Percentiles rank a stretch among this genome's conserved stretches.
phyloP scores from a whole-genome alignment of 1,140 invertebrate species.

The Schmidtea mediterranea region DNA sequence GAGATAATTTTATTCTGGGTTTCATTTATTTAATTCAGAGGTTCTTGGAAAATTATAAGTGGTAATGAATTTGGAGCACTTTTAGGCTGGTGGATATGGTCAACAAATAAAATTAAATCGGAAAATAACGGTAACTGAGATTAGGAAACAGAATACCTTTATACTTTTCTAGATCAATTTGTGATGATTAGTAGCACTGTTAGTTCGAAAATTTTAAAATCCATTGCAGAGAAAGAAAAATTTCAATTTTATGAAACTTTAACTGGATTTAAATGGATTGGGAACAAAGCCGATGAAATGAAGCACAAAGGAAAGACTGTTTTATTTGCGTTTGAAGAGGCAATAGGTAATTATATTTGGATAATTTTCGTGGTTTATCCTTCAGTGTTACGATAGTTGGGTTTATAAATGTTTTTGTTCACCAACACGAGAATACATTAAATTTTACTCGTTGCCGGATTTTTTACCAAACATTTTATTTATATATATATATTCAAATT shows the following conservation, averaged over 20 bases:
- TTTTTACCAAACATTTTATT: no score
- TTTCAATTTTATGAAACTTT: constrained; percentile 54
- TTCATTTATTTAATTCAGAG: no score
- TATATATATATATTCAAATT: no score
- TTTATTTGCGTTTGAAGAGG: constrained; percentile 68
- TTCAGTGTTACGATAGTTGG: no score
- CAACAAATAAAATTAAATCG: constrained; percentile 27
- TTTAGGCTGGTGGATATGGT: constrained; percentile 71
- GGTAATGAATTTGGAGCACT: constrained; percentile 84
- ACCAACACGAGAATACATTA: no score
- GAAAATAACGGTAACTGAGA: constrained; percentile 2
- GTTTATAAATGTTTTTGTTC: no score
- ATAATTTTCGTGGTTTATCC: no score
- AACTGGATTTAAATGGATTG: constrained; percentile 99
- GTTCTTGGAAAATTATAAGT: constrained; percentile 61
- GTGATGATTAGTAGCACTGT: constrained; percentile 67
- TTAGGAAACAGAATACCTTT: no score
- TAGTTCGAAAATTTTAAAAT: constrained; percentile 71
- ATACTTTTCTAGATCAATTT: neutral
- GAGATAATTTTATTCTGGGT: no score
- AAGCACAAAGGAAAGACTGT: constrained; percentile 38
- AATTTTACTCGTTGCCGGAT: no score
- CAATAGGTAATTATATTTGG: constrained; percentile 27
- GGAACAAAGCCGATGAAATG: constrained; percentile 52
- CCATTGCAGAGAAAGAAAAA: constrained; percentile 52